These are phyloP conservation scores for Melikaiella ostensackeni DNA, from an alignment of 2,888 invertebrate genomes.

Conservation along the genomic window DNA sequence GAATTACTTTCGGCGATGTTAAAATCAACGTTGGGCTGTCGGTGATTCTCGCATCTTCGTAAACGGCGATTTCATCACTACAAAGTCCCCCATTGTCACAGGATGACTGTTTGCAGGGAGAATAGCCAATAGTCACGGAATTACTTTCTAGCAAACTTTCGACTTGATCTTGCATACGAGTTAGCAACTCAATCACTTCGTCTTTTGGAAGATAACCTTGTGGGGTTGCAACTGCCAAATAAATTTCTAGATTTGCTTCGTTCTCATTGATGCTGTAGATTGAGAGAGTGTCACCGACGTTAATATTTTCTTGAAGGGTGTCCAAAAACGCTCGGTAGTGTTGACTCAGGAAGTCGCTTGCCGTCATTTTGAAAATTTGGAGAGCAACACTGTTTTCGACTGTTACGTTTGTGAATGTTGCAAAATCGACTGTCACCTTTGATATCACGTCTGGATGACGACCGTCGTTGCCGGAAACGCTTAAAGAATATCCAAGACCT, in stretches of 20 bases:
- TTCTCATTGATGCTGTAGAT: conserved; percentile 87
- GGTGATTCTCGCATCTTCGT: conserved; percentile 85
- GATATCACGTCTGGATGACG: conserved; percentile 92
- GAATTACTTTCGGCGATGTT: conserved; percentile 88
- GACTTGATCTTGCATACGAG: conserved; percentile 83
- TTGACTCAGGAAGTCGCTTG: conserved; percentile 86
- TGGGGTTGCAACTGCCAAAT: conserved; percentile 82
- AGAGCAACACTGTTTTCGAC: conserved; percentile 90
- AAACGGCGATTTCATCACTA: conserved; percentile 84
- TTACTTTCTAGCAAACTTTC: conserved; percentile 82
- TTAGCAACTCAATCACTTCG: conserved; percentile 83
- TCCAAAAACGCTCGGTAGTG: conserved; percentile 87
- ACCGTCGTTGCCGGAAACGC: conserved; percentile 93
- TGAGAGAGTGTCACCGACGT: conserved; percentile 82
- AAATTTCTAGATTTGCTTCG: conserved; percentile 83
- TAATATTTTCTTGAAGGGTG: conserved; percentile 83
- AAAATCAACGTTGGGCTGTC: conserved; percentile 90
- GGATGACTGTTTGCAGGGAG: conserved; percentile 85
- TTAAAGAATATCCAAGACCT: conserved; percentile 86
- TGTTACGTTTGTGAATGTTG: conserved; percentile 88
- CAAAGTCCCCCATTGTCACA: conserved; percentile 90
- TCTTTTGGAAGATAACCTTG: conserved; percentile 81
- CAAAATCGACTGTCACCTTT: conserved; percentile 89
- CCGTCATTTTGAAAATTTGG: conserved; percentile 85
- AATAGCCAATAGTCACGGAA: conserved; percentile 85